phyloP scores from a whole-genome alignment of 2,888 invertebrate genomes.

The Lochmaea crataegi region DNA sequence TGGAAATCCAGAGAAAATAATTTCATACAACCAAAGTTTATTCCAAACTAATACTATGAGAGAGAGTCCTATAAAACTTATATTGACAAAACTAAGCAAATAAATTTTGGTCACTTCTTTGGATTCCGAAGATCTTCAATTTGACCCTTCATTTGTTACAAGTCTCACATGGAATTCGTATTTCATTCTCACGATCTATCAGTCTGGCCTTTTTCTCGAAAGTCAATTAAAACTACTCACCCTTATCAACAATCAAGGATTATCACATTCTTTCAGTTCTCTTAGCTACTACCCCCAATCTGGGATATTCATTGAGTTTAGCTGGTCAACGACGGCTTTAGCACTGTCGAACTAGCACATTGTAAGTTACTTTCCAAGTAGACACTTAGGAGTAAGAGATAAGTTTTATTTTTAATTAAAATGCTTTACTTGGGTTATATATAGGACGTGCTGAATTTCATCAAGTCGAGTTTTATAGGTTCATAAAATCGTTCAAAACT shows the following conservation, averaged over 20 bases:
- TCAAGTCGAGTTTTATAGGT: too few species aligned
- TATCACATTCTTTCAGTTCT: conserved; percentile 30
- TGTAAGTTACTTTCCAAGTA: neutral
- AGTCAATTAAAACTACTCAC: conserved; percentile 22
- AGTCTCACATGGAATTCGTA: conserved; percentile 3
- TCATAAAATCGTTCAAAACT: too few species aligned
- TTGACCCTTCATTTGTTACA: neutral
- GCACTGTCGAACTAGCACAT: conserved; percentile 5
- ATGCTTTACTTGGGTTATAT: conserved; percentile 8
- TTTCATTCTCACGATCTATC: conserved; percentile 9
- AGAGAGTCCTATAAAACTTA: too few species aligned
- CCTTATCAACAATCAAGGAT: conserved; percentile 32
- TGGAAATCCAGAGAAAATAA: too few species aligned
- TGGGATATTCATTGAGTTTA: conserved; percentile 21
- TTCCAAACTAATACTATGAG: too few species aligned
- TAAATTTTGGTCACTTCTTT: neutral
- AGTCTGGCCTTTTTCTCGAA: conserved; percentile 15
- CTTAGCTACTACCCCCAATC: conserved; percentile 11
- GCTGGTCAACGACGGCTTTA: neutral
- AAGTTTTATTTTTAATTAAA: neutral
- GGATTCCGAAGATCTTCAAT: neutral
- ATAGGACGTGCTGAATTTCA: too few species aligned
- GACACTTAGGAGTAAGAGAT: neutral
- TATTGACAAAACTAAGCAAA: too few species aligned
- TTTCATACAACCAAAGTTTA: too few species aligned